Evolutionary conservation across 2,113 vertebrate genomes (phyloP), one percentile per base, ranked within the genome.

Genomic region (Misgurnus mizolepis): DNA sequence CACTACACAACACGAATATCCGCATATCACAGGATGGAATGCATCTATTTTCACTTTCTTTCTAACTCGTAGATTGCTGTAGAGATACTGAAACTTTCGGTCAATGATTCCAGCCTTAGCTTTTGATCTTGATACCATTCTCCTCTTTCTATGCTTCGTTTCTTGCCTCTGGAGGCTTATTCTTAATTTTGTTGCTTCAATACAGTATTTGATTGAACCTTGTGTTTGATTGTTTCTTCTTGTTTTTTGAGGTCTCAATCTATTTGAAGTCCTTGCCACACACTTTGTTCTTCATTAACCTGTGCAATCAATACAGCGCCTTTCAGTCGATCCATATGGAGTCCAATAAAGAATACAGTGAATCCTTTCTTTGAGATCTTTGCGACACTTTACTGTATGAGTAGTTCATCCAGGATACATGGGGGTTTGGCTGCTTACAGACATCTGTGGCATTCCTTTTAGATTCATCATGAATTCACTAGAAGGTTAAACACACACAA

Each of bases 391-490:
- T 56, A 71, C 27, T 77, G 58, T 65, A 43, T 7, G 39, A 56
- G 14, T 64, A 64, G 73, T 77, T 71, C 49, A 82, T 47, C 58
- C 79, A 76, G 34, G 62, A 72, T 67, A 45, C 22, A 75, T 62
- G 39, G 39, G 56, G 56, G 67, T 50, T 75, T 61, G 43, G 45
- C 67, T 27, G 49, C 67, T 43, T 15, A 11, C 27, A 55, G 74
- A 58, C 58, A 56, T 77, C 80, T 41, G 64, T 62, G 62, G 43
- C 76, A 74, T 83, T 79, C 76, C 43, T 83, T 72, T 62, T 34
- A 67, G 49, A 80, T 67, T 69, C 15, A 27, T 79, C 67, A 78
- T 34, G 18, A 78, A 68, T 55, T 56, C 61, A 67, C 49, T 58
- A 80, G 39, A 61, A 73, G 66, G 41, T 40, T 55, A 43, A 67